Evolutionary conservation across 30 jellyfish, hydroid and myxozoan species (phyloP), one percentile per base, ranked within the genome.

Genomic region (Turritopsis rubra): DNA sequence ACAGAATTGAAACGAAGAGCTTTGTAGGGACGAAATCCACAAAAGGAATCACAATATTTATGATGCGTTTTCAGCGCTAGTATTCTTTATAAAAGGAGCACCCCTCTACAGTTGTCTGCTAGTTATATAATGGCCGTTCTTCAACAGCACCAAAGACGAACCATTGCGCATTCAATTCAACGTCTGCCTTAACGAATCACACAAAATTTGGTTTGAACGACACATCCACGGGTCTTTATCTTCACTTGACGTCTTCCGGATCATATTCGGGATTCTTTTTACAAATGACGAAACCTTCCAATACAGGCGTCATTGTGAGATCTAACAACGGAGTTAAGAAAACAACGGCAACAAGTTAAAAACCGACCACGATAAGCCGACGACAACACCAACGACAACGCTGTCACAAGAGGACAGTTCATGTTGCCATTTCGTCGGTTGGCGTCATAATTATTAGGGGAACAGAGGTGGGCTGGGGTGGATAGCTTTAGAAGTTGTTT

Each of bases 211-310:
- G 76, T 66, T 66, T 25, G 30, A 9, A 9, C 76, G 30, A 66
- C 76, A 66, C 30, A 8, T 1, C 76, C 28, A 66, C 17, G 76
- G 13, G 13, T 41, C 60, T 3, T 13, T 41, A n/a, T 18, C 73
- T 21, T 72, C 80, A 72, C 20, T 72, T 23, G 30, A 54, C 18
- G 65, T 93, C 99, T 7, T 93, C 99, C 30, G 90, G 96, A 54
- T 93, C 99, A 53, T 88, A 93, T 41, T 86, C 94, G 27, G 95
- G 96, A 71, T 93, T 93, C 88, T 88, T 93, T 81, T 93, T 86
- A 75, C 94, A 75, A 17, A 93, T 86, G 23, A 93, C 99, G 71
- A 88, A 93, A 0, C 99, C 99, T 86, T 93, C 99, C 96, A 93
- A 84, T 52, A 93, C 96, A 18, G 99, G 99, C n/a, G 99, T 89